Evolutionary conservation across 2,888 invertebrate genomes (phyloP), one percentile per base, ranked within the genome.

Genomic region (Sphinx pinastri): DNA sequence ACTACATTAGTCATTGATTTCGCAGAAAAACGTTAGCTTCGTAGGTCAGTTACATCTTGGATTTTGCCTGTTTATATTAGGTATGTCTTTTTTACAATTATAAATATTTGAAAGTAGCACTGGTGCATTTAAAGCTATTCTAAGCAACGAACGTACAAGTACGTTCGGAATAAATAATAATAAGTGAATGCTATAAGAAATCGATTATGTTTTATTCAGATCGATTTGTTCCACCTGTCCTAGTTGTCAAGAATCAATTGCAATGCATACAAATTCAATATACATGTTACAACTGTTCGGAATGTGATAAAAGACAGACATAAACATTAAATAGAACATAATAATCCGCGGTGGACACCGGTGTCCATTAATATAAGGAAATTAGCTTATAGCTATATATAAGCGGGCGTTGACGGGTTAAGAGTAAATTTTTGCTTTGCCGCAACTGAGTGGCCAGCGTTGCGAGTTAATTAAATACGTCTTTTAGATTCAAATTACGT

Each of bases 41-140:
- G 79, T 67, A 80, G 81, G 84, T 84, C 83, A 81, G 75, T 76
- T 73, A 76, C 74, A 71, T 70, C 68, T 49, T 49, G 5, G 16
- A 6, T 19, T 19, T 49, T 16, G 16, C n/a, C 14, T 45, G 10
- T n/a, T 59, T 38, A n/a, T n/a, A 45, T 10, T 45, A 25, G 4
- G 3, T 57, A 12, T 12, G n/a, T n/a, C n/a, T 25, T 13, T 11
- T 25, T 11, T 57, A 6, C 13, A 2, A 13, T 31, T 58, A 12
- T 16, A 54, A n/a, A 19, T 55, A 8, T 55, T 16, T 55, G 8
- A 6, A 16, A 16, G 16, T 10, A 2, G 10, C 16, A 16, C 16
- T 55, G 19, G 16, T 16, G 8, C 10, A 10, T 55, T 55, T 3
- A 16, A 16, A 2, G 13, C 16, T 55, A 16, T 19, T 16, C 54